phyloP scores from a whole-genome alignment of 1,140 invertebrate genomes.

The Cyrtorhinus lividipennis region DNA sequence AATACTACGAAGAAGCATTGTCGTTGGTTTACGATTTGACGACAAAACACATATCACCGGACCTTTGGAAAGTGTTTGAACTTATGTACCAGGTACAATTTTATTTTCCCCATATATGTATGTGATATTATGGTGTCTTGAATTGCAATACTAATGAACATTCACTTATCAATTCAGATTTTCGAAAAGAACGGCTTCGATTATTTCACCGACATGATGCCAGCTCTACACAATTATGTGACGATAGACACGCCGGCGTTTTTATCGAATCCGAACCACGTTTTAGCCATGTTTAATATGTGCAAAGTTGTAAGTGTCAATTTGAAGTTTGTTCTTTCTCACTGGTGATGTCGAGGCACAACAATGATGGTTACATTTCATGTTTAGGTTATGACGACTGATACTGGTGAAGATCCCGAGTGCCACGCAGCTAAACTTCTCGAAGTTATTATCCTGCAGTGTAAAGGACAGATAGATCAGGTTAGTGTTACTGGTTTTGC shows the following conservation, averaged over 20 bases:
- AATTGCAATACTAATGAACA: not conserved
- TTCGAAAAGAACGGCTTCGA: conserved; percentile 91
- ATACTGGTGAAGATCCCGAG: conserved; percentile 86
- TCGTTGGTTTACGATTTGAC: conserved; percentile 87
- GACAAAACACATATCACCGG: conserved; percentile 67
- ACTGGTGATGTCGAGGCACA: no score
- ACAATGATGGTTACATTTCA: not conserved
- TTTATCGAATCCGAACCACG: conserved; percentile 72
- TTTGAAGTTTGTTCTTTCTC: not conserved
- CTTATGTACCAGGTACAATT: conserved; percentile 63
- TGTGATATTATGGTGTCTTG: not conserved
- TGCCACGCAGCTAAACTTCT: conserved; percentile 93
- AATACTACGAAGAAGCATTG: conserved; percentile 94
- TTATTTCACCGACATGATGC: conserved; percentile 99
- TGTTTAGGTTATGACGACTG: conserved; percentile 50
- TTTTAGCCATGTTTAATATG: conserved; percentile 91
- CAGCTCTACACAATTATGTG: conserved; percentile 92
- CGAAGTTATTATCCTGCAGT: conserved; percentile 95
- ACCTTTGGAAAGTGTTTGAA: conserved; percentile 94
- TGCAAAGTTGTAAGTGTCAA: conserved; percentile 69
- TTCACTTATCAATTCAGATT: conserved; percentile 37
- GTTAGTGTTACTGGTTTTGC: conserved; percentile 24
- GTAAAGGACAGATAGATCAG: conserved; percentile 69
- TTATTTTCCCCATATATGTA: conserved; percentile 11
- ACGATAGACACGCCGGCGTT: conserved; percentile 90